phyloP scores from a whole-genome alignment of 1,140 invertebrate species.

The Helicoverpa zea region DNA sequence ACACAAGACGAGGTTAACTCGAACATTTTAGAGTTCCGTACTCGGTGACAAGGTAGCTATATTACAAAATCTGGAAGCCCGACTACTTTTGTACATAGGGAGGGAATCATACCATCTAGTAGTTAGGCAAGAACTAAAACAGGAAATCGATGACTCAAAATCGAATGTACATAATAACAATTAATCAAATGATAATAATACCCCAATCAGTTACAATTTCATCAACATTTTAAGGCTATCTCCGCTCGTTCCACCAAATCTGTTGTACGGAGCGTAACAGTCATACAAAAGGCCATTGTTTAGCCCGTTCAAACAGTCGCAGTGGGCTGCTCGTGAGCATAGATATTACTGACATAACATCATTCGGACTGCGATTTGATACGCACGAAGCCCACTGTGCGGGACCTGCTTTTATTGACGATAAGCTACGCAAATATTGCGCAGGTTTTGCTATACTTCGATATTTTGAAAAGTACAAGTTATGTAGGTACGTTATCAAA shows the following conservation, averaged over 20 bases:
- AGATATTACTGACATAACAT: conserved; percentile 14
- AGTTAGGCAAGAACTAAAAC: too few relatives aligned
- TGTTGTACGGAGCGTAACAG: neutral
- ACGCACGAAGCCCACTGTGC: conserved; percentile 13
- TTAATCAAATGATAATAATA: neutral
- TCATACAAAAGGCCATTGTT: conserved; percentile 27
- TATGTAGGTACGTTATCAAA: too few relatives aligned
- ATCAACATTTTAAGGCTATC: conserved; percentile 1
- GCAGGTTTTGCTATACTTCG: too few relatives aligned
- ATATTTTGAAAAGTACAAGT: too few relatives aligned
- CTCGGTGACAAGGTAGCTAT: too few relatives aligned
- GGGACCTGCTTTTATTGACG: neutral
- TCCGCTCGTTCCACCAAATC: neutral
- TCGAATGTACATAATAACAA: neutral
- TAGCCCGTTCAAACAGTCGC: conserved; percentile 15
- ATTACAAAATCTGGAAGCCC: too few relatives aligned
- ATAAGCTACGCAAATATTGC: neutral
- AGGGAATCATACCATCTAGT: too few relatives aligned
- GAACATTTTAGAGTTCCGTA: too few relatives aligned
- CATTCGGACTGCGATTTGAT: conserved; percentile 17
- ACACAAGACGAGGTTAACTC: neutral
- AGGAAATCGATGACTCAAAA: neutral
- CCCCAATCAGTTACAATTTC: neutral
- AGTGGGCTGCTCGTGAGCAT: conserved; percentile 14
- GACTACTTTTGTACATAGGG: too few relatives aligned